phyloP scores from a whole-genome alignment of 1,140 invertebrate species.

The Glomeris maerens region DNA sequence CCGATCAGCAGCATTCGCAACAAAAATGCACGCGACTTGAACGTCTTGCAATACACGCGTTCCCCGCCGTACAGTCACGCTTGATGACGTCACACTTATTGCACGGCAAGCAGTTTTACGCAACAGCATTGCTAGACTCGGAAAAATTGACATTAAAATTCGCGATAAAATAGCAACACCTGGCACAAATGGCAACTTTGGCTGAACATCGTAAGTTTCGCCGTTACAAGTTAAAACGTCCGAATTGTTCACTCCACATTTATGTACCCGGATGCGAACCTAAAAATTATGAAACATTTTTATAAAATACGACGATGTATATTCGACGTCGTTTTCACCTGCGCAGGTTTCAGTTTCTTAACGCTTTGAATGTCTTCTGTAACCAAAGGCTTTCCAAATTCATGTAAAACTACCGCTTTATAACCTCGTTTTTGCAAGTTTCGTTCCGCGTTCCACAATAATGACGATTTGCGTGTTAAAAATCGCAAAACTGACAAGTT shows the following conservation, averaged over 20 bases:
- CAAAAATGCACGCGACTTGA: no score
- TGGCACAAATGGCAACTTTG: slow-evolving; percentile 36
- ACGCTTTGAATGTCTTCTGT: slow-evolving; percentile 29
- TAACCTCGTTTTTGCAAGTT: slow-evolving; percentile 10
- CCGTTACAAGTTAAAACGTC: slow-evolving; percentile 38
- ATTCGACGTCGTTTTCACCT: slow-evolving; percentile 24
- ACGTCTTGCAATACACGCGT: no score
- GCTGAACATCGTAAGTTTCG: slow-evolving; percentile 30
- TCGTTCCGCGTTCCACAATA: no score
- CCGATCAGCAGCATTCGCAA: no score
- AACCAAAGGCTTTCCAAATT: slow-evolving; percentile 32
- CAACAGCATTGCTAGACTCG: no score
- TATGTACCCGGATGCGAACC: slow-evolving; percentile 41
- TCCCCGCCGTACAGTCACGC: no score
- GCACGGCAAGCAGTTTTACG: no score
- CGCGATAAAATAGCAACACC: slow-evolving; percentile 17
- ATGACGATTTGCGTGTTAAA: no score
- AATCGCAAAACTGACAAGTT: no score
- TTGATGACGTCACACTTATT: no score
- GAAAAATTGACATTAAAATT: slow-evolving; percentile 1
- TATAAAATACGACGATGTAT: background rate
- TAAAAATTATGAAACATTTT: slow-evolving; percentile 20
- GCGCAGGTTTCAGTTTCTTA: slow-evolving; percentile 23
- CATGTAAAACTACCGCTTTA: slow-evolving; percentile 36
- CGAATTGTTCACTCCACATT: slow-evolving; percentile 43